A percentile compares a stretch with the other conserved stretches of the same genome.
Conservation (phyloP, 2,888 invertebrate species). For the Entomobrya multifasciata region DNA sequence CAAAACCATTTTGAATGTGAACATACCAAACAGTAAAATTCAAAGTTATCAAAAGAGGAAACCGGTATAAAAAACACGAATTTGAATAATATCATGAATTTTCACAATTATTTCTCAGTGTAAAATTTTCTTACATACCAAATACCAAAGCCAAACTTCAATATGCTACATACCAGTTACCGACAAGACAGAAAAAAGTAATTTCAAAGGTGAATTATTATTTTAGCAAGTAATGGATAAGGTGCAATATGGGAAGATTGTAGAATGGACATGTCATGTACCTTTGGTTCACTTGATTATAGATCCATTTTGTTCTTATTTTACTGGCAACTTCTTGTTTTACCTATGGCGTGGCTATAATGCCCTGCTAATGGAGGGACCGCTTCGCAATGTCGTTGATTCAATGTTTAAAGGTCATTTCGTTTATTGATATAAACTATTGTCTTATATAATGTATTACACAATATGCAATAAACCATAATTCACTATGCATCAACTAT, state of each 20-base stretch:
- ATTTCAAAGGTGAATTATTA: conserved; percentile 23
- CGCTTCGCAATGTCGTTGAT: too few relatives aligned
- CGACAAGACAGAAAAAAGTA: conserved; percentile 58
- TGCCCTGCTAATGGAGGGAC: too few relatives aligned
- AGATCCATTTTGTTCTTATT: neutral
- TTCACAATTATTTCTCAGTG: too few relatives aligned
- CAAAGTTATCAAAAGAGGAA: conserved; percentile 16
- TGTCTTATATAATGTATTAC: neutral
- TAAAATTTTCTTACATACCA: too few relatives aligned
- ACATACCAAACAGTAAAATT: neutral
- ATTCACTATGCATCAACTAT: neutral
- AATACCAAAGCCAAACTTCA: too few relatives aligned
- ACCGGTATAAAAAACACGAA: conserved; percentile 59
- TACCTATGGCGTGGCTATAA: neutral
- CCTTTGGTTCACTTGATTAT: neutral
- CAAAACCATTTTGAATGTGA: neutral
- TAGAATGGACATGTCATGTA: neutral
- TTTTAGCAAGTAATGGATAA: neutral
- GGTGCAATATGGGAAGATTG: conserved; percentile 21
- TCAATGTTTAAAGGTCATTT: too few relatives aligned
- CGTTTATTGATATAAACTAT: too few relatives aligned
- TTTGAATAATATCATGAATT: conserved; percentile 39
- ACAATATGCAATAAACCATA: neutral
- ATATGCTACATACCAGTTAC: too few relatives aligned
- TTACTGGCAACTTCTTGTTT: neutral